phyloP scores from a whole-genome alignment of 2,888 invertebrate genomes.

The Seira ritae region DNA sequence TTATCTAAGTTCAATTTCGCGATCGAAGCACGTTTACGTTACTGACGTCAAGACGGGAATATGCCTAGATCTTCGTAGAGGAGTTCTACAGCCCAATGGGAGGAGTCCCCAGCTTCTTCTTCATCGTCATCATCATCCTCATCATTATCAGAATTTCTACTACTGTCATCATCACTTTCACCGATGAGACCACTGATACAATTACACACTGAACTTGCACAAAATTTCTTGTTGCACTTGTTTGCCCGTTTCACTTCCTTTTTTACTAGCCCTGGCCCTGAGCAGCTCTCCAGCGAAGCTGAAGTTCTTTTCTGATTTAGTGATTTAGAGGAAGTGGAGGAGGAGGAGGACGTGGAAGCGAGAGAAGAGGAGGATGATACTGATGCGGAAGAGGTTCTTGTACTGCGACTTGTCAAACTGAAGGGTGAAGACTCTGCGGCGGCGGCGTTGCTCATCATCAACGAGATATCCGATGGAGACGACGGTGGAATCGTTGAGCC shows the following conservation, averaged over 20 bases:
- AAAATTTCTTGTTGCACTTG: slow-evolving; percentile 57
- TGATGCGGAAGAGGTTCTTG: slow-evolving; percentile 56
- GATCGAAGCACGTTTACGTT: slow-evolving; percentile 16
- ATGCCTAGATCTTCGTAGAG: slow-evolving; percentile 61
- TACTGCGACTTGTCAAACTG: slow-evolving; percentile 37
- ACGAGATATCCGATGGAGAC: slow-evolving; percentile 53
- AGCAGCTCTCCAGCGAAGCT: slow-evolving; percentile 34
- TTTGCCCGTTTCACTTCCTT: slow-evolving; percentile 17
- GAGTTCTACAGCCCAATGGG: slow-evolving; percentile 60
- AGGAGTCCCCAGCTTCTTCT: slow-evolving; percentile 21
- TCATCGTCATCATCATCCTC: slow-evolving; percentile 22
- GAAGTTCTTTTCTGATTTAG: neutral
- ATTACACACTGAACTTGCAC: slow-evolving; percentile 57
- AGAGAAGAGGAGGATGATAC: slow-evolving; percentile 49
- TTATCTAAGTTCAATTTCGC: no score
- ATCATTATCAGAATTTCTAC: no score
- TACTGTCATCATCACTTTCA: neutral
- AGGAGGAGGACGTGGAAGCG: slow-evolving; percentile 43
- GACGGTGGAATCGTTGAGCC: slow-evolving; percentile 54
- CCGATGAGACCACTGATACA: slow-evolving; percentile 51
- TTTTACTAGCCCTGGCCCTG: slow-evolving; percentile 33
- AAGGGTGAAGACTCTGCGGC: slow-evolving; percentile 5
- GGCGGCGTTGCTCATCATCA: slow-evolving; percentile 17
- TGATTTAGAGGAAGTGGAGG: slow-evolving; percentile 23
- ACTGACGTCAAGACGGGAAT: slow-evolving; percentile 60